These are phyloP conservation scores for Pachyramphus minor DNA, from an alignment of 2,113 vertebrate species.

Conservation along the genomic window DNA sequence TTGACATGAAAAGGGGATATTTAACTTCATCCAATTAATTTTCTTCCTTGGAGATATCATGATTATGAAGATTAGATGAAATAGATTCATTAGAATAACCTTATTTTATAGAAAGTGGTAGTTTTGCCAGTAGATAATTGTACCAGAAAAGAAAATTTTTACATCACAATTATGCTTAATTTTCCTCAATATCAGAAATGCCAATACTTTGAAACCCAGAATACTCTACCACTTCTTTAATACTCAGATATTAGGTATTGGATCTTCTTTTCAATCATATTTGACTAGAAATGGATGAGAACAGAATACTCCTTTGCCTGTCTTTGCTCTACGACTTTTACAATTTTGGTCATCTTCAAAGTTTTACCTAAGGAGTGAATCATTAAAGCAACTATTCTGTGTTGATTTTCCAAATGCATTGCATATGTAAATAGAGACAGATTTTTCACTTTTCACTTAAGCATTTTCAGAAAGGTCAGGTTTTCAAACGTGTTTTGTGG, in stretches of 20 bases:
- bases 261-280: neutral
- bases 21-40: slow-evolving; percentile 94
- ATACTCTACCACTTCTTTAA: neutral
- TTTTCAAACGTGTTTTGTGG: slow-evolving; percentile 8
- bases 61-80: slow-evolving; percentile 91
- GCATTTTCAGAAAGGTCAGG: neutral
- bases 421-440: neutral
- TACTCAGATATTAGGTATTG: neutral
- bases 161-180: neutral
- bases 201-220: neutral
- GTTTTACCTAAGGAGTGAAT: neutral
- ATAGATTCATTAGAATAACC: slow-evolving; percentile 85
- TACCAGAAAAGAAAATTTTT: slow-evolving; percentile 34
- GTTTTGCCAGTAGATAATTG: slow-evolving; percentile 53
- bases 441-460: slow-evolving; percentile 32
- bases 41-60: slow-evolving; percentile 86
- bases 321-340: neutral
- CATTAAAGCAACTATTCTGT: neutral
- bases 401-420: neutral
- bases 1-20: slow-evolving; percentile 83
- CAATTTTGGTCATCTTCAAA: neutral
- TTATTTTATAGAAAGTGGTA: slow-evolving; percentile 72
- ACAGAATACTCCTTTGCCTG: neutral
- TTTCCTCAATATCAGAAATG: neutral
- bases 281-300: slow-evolving; percentile 22